Conservation (phyloP, 2,113 vertebrate species). For the Stictonetta naevosa region DNA sequence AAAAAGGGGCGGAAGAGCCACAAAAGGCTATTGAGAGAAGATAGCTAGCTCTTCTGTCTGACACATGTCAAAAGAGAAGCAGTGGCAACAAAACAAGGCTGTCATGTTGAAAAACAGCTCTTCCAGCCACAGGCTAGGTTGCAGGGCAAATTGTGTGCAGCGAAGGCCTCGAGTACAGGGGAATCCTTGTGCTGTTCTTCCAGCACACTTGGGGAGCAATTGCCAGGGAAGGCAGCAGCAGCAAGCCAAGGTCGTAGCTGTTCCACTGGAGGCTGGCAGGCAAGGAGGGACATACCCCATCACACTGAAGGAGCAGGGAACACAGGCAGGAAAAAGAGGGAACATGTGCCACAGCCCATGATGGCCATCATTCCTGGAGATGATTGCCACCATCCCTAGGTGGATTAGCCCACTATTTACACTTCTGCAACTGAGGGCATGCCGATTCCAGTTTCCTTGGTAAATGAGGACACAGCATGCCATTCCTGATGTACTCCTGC, state of each 20-base stretch:
- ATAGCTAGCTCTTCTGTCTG: not conserved
- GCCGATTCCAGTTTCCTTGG: not conserved
- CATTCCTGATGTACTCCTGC: not conserved
- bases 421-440: not conserved
- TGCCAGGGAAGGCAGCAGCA: not conserved
- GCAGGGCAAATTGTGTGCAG: not conserved
- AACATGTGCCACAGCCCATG: not conserved
- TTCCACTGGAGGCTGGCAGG: not conserved
- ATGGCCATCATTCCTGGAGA: not conserved
- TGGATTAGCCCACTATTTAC: not conserved
- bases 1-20: not conserved
- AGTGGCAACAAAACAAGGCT: not conserved
- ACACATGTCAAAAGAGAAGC: not conserved
- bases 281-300: not conserved
- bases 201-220: not conserved
- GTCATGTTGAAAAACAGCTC: not conserved
- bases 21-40: conserved; percentile 18
- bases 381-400: not conserved
- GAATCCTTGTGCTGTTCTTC: not conserved
- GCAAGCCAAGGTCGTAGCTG: not conserved
- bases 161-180: not conserved
- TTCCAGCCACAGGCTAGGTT: not conserved
- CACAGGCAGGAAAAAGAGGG: not conserved
- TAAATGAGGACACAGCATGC: not conserved
- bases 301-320: not conserved